Base-by-base conservation (phyloP, 2,113 vertebrate genomes). In the Trichechus manatus region DNA sequence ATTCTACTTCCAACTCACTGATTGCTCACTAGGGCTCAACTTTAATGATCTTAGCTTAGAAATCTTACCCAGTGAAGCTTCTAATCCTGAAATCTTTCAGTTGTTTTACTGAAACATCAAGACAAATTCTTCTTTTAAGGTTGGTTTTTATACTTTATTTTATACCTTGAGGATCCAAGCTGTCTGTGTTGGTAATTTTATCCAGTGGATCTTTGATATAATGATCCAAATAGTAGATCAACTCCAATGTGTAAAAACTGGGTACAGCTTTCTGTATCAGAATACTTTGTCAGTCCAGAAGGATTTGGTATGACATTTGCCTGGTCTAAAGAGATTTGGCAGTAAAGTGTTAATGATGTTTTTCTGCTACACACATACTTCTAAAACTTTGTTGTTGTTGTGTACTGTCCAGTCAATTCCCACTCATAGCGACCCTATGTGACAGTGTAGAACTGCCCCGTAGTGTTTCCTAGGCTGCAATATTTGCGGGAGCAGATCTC, bases 81-180 rank as follows among this genome's bases (percentile, higher is more conserved):
- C 53, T 93, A 85, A 95, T 68, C 63, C 31, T 84, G 50, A 94
- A 70, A 44, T 50, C 2, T 85, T 86, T 94, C 27, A 50, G 36
- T 78, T 87, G 68, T 95, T 96, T 90, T 97, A 92, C 68, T 90
- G 96, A 96, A 97, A 97, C 72, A 96, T 91, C 44, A 93, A 92
- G n/a, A 56, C 11, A 80, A 82, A 59, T 47, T 64, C 0, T 59
- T 61, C 2, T 95, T 81, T 92, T 63, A 68, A n/a, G 17, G 4
- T 15, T 64, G 3, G 59, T 64, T 56, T n/a, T 19, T 66, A 33
- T 53, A 27, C 10, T 81, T 66, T n/a, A 50, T 88, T 79, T 93
- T 95, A 94, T 89, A 68, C 39, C 27, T 33, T 94, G 53, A 91
- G 15, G 9, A 74, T 77, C 11, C 2, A 47, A n/a, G 14, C 33